Evolutionary conservation across 2,113 vertebrate genomes (phyloP).

Genomic region (Erinaceus europaeus): DNA sequence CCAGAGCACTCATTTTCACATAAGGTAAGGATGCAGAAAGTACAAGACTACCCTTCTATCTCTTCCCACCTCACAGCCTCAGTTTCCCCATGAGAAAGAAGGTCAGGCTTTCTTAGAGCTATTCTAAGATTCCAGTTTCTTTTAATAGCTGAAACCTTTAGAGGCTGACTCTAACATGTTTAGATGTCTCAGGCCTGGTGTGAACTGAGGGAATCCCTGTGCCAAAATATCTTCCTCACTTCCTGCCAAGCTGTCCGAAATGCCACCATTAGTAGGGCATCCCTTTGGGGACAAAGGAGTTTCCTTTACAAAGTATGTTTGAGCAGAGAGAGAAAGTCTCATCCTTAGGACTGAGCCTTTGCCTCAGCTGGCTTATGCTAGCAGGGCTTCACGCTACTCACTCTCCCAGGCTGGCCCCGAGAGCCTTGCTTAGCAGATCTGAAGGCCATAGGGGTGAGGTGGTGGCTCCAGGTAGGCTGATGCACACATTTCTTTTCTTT

Average conservation of each 20-base stretch:
- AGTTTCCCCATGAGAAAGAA: not conserved
- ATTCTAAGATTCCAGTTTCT: not conserved
- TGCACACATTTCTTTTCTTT: no score
- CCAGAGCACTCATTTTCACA: not conserved
- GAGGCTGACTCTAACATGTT: not conserved
- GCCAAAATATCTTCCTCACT: not conserved
- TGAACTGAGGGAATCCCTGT: not conserved
- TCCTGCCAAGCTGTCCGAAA: not conserved
- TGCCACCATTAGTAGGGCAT: not conserved
- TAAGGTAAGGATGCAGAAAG: fast-evolving
- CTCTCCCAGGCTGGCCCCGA: no score
- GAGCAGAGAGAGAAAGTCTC: not conserved
- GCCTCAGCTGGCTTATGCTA: no score
- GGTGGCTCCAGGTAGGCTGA: no score
- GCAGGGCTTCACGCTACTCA: no score
- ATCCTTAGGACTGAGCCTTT: not conserved
- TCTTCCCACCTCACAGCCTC: not conserved
- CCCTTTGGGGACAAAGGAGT: not conserved
- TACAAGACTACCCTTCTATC: no score
- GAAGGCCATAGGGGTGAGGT: no score
- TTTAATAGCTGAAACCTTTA: not conserved
- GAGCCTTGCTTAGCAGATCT: no score
- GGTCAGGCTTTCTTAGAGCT: not conserved
- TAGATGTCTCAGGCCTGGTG: not conserved
- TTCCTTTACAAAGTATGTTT: not conserved